phyloP scores from a whole-genome alignment of 2,113 vertebrate genomes.

The Chionodraco myersi region DNA sequence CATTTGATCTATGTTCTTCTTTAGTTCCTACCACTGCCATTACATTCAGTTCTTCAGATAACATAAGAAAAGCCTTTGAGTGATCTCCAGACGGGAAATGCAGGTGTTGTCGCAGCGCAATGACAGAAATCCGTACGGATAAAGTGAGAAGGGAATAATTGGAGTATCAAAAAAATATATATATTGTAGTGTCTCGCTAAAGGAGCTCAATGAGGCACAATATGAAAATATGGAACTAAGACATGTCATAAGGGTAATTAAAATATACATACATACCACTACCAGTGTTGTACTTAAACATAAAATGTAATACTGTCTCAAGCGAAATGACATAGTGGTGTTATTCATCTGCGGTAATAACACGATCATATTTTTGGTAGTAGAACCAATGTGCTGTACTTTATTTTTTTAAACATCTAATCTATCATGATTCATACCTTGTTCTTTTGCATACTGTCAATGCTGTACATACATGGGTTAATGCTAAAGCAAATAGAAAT shows the following conservation, averaged over 20 bases:
- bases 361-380: neutral
- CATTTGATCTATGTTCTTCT: constrained; percentile 24
- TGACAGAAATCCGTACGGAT: neutral
- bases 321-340: neutral
- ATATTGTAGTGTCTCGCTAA: too few relatives aligned
- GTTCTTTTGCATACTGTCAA: neutral
- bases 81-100: neutral
- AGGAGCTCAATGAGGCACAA: neutral
- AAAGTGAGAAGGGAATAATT: neutral
- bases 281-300: neutral
- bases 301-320: neutral
- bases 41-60: neutral
- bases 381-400: neutral
- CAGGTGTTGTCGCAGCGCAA: neutral
- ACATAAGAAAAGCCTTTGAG: constrained; percentile 6
- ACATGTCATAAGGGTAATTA: neutral
- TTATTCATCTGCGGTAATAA: neutral
- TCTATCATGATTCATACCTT: too few relatives aligned
- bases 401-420: too few relatives aligned
- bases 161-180: too few relatives aligned
- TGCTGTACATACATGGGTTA: neutral
- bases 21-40: neutral
- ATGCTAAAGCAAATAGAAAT: constrained; percentile 6
- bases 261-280: neutral
- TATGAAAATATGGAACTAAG: neutral